Percentiles rank a stretch among this genome's conserved stretches.
phyloP scores from a whole-genome alignment of 2,113 vertebrate species.

The Tringa solitaria region DNA sequence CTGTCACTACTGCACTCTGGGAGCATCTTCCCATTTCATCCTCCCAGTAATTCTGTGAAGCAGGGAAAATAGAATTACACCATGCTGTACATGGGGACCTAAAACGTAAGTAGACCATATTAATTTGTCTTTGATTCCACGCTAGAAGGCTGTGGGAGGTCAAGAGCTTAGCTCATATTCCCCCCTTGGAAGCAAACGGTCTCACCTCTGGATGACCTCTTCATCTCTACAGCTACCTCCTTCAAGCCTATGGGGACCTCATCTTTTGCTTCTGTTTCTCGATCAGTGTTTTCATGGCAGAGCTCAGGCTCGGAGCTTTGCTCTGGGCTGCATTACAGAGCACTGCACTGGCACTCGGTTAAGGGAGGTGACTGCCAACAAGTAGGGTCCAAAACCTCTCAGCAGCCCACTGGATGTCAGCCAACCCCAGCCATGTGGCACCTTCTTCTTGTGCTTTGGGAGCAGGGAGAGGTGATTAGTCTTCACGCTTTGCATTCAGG shows the following conservation, averaged over 20 bases:
- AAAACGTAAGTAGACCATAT: background rate
- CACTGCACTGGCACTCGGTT: background rate
- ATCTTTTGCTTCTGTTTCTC: slow-evolving; percentile 47
- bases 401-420: background rate
- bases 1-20: background rate
- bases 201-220: slow-evolving; percentile 11
- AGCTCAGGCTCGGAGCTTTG: background rate
- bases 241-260: background rate
- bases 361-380: background rate
- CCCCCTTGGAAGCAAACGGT: background rate
- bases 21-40: background rate
- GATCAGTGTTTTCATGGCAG: background rate
- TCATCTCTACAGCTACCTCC: background rate
- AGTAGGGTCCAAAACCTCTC: background rate
- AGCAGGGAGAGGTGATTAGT: background rate
- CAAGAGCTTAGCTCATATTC: background rate
- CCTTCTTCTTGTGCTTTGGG: background rate
- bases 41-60: background rate
- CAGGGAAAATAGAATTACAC: background rate
- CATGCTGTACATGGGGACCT: background rate
- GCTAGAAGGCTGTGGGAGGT: background rate
- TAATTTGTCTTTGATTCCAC: background rate
- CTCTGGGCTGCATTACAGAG: background rate
- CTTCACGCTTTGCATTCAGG: background rate
- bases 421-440: background rate